Conservation (phyloP, 2,797 vertebrate species). For the Sebastes vulpes region DNA sequence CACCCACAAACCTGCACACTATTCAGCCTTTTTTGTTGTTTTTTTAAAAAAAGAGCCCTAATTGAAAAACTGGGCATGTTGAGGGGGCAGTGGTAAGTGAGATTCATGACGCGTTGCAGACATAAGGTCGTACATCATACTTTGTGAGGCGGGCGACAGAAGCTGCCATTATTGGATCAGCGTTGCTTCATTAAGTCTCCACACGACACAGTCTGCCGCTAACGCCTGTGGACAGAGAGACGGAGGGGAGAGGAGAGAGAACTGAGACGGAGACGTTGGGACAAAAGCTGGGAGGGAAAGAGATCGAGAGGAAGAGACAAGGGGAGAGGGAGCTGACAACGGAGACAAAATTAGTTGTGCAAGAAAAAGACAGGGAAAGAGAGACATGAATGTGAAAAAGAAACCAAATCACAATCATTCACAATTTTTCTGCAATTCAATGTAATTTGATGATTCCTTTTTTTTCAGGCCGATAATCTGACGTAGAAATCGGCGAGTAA, state of each 20-base stretch:
- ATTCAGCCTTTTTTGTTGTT: constrained; percentile 2
- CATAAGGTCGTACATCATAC: constrained; percentile 56
- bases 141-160: constrained; percentile 59
- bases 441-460: not conserved
- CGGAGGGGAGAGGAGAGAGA: not conserved
- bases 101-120: constrained; percentile 32
- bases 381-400: not conserved
- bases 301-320: not conserved
- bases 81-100: constrained; percentile 49
- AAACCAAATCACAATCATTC: not conserved
- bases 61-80: constrained; percentile 40
- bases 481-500: not conserved
- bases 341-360: not conserved
- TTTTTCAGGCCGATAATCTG: constrained; percentile 1
- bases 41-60: constrained; percentile 4
- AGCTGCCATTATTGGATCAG: constrained; percentile 76
- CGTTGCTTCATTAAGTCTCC: constrained; percentile 75
- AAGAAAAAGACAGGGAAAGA: not conserved
- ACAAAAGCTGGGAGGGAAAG: not conserved
- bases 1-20: not conserved
- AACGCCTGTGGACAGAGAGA: constrained; percentile 52
- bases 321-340: not conserved
- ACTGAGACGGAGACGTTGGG: not conserved
- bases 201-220: constrained; percentile 48
- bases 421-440: not conserved